A percentile compares a stretch with the other conserved stretches of the same genome.
Evolutionary conservation across 2,797 vertebrate species (phyloP).

Genomic region (Dendrocincla tyrannina): DNA sequence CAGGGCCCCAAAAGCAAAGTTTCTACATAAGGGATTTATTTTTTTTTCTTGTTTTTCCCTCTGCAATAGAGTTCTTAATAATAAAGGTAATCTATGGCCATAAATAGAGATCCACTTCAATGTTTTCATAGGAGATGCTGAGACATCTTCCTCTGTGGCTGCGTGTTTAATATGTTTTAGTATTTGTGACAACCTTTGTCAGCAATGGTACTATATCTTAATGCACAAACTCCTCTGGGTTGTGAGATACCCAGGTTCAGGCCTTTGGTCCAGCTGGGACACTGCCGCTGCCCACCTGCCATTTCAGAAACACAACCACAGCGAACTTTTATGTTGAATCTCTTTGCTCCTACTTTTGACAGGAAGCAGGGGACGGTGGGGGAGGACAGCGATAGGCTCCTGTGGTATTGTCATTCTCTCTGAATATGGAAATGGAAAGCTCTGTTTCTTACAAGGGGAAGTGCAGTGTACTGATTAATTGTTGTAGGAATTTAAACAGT

Average conservation of each 20-base stretch:
- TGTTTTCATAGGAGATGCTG: not conserved
- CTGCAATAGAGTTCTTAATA: not conserved
- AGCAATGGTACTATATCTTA: not conserved
- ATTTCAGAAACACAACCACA: not conserved
- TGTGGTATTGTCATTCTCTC: not conserved
- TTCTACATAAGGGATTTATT: not conserved
- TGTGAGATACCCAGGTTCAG: not conserved
- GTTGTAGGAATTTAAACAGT: not conserved
- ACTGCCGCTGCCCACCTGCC: not conserved
- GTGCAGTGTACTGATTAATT: not conserved
- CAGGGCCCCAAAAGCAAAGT: not conserved
- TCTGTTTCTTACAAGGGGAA: not conserved
- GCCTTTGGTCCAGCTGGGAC: not conserved
- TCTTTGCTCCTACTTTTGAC: not conserved
- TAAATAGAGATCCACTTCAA: not conserved
- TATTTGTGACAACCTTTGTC: not conserved
- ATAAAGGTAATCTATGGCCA: not conserved
- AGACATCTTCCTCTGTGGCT: not conserved
- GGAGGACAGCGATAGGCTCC: not conserved
- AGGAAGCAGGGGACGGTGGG: too few relatives aligned
- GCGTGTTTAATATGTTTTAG: not conserved
- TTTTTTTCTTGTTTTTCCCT: not conserved
- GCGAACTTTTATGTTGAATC: not conserved
- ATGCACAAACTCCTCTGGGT: not conserved
- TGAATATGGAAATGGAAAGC: not conserved